Base-by-base conservation (phyloP, 2,113 vertebrate species). In the Rhinichthys klamathensis region DNA sequence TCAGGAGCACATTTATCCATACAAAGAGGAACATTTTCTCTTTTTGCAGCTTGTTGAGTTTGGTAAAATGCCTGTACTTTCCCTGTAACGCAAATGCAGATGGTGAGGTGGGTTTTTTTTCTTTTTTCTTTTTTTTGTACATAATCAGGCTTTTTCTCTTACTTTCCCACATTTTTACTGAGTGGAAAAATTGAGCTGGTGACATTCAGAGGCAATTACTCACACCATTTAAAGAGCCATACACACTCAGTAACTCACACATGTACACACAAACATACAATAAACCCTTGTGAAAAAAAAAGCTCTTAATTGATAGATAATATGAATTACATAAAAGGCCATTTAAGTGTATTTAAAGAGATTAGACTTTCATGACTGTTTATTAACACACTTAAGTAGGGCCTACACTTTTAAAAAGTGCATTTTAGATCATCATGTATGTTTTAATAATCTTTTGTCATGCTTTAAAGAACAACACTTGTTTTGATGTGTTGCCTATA, bases 1-100 rank as follows among this genome's bases (percentile, higher is more conserved):
- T 7, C 16, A 54, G 27, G 44, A 77, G 27, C 44, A 88, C 65
- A 83, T 83, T 88, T 87, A 56, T 87, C 61, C 46, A 86, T 69
- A 13, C 6, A 79, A 82, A 73, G 67, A 27, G 4, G 9, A 15
- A 61, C 0, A 41, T 41, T 41, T 13, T 79, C 38, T 44, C 67
- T 88, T 90, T 86, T 77, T 73, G 27, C 21, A 15, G 74, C 87
- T 81, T 90, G 90, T 93, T 89, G 88, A 75, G 84, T 88, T 93
- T 86, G 90, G 86, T 83, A 86, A 88, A 56, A 90, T 21, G 88
- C 91, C 90, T 79, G 88, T 80, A 4, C 89, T 73, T 91, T 83
- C 88, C 84, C 88, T 91, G 90, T 89, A 93, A 89, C 89, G 88
- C 85, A 91, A 90, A 90, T 63, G 85, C 92, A 90, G 90, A 90